A percentile compares a stretch with the other conserved stretches of the same genome.
phyloP scores from a whole-genome alignment of 2,888 invertebrate genomes.

The Aquatica leii region DNA sequence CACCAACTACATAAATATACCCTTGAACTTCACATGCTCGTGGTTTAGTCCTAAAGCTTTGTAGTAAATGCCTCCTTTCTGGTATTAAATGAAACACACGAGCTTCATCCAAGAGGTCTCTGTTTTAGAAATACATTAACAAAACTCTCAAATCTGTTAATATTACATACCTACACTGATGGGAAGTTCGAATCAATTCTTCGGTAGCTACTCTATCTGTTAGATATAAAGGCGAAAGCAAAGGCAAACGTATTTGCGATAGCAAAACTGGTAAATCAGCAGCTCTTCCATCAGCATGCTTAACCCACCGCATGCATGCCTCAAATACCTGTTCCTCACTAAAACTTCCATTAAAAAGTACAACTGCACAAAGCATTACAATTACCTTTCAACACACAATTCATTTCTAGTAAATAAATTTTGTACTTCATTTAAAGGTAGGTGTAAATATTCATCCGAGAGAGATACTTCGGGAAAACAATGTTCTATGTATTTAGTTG shows the following conservation, averaged over 20 bases:
- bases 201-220: constrained; percentile 83
- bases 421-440: constrained; percentile 69
- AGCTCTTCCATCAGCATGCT: constrained; percentile 69
- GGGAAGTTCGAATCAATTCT: constrained; percentile 77
- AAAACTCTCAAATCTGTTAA: constrained; percentile 9
- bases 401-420: constrained; percentile 79
- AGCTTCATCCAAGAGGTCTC: constrained; percentile 87
- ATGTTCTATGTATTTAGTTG: constrained; percentile 81
- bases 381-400: constrained; percentile 70
- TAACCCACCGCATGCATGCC: constrained; percentile 83
- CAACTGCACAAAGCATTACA: not conserved
- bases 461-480: constrained; percentile 80
- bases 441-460: constrained; percentile 77
- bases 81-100: constrained; percentile 89
- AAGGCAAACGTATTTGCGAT: constrained; percentile 78
- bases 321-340: constrained; percentile 86
- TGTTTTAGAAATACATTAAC: constrained; percentile 50
- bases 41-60: constrained; percentile 79
- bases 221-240: constrained; percentile 82
- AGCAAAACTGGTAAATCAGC: constrained; percentile 74
- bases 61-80: constrained; percentile 78
- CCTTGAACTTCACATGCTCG: constrained; percentile 80
- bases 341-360: constrained; percentile 10
- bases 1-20: constrained; percentile 87
- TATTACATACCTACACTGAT: constrained; percentile 73